Evolutionary conservation across 1,140 invertebrate genomes (phyloP).

Genomic region (Drosophila micromelanica): DNA sequence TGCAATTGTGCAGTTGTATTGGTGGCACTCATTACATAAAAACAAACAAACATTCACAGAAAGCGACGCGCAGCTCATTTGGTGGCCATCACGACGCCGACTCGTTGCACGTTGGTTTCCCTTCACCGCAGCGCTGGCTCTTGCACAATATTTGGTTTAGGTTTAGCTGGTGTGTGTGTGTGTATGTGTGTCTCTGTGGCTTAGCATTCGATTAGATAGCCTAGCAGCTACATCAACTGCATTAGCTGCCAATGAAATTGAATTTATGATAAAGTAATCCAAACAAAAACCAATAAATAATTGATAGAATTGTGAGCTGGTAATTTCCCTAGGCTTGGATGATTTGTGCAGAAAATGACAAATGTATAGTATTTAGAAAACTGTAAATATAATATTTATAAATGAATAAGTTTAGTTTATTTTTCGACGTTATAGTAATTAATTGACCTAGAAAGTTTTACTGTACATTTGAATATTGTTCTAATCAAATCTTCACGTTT

Average conservation of each 20-base stretch:
- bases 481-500: too few relatives aligned
- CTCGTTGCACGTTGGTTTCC: slow-evolving; percentile 31
- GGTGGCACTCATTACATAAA: slow-evolving; percentile 62
- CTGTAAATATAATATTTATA: too few relatives aligned
- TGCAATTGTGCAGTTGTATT: slow-evolving; percentile 37
- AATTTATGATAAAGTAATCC: slow-evolving; percentile 26
- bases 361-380: too few relatives aligned
- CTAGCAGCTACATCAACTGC: not conserved
- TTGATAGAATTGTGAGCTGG: slow-evolving; percentile 3
- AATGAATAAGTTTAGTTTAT: too few relatives aligned
- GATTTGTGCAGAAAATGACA: too few relatives aligned
- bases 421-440: too few relatives aligned
- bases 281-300: slow-evolving; percentile 5
- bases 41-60: slow-evolving; percentile 59
- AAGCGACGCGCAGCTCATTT: slow-evolving; percentile 32
- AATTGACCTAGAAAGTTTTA: too few relatives aligned
- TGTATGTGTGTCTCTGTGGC: slow-evolving; percentile 15
- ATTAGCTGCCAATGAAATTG: slow-evolving; percentile 28
- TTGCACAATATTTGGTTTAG: slow-evolving; percentile 61
- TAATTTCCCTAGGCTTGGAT: not conserved
- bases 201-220: slow-evolving; percentile 44
- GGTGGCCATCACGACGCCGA: slow-evolving; percentile 33
- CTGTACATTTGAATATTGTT: too few relatives aligned
- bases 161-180: slow-evolving; percentile 18
- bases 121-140: slow-evolving; percentile 23